Evolutionary conservation across 2,888 invertebrate species (phyloP).

Genomic region (Escarpia spicata): DNA sequence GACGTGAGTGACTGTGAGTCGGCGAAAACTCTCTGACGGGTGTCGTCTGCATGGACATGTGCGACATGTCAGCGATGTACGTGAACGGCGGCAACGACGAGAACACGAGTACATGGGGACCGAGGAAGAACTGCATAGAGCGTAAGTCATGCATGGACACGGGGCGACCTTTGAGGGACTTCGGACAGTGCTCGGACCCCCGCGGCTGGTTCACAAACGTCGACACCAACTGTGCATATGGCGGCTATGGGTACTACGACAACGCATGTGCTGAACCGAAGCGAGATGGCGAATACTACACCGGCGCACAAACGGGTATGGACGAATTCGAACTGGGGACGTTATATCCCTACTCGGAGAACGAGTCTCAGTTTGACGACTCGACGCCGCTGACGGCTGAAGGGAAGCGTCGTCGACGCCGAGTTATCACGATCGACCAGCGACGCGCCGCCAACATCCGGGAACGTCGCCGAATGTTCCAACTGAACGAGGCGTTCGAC

Average conservation of each 20-base stretch:
- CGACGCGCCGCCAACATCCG: conserved; percentile 58
- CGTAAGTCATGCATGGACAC: conserved; percentile 7
- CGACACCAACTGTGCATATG: not conserved
- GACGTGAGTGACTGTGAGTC: not conserved
- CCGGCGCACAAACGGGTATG: not conserved
- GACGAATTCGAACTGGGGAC: not conserved
- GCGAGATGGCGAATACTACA: not conserved
- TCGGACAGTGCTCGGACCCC: not conserved
- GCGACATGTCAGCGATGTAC: not conserved
- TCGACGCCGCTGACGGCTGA: not conserved
- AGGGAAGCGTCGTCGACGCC: conserved; percentile 41
- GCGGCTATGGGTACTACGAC: not conserved
- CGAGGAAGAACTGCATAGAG: not conserved
- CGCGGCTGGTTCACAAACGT: not conserved
- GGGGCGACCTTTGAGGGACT: not conserved
- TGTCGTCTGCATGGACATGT: conserved; percentile 1
- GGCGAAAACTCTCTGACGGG: not conserved
- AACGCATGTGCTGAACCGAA: not conserved
- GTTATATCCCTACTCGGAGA: not conserved
- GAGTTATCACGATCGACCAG: conserved; percentile 56
- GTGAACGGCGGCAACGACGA: not conserved
- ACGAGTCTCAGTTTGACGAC: conserved; percentile 27
- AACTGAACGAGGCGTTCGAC: conserved; percentile 94
- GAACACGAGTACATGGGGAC: not conserved
- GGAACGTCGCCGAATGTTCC: conserved; percentile 93